Evolutionary conservation across 2,888 invertebrate genomes (phyloP).

Genomic region (Macaria liturata): DNA sequence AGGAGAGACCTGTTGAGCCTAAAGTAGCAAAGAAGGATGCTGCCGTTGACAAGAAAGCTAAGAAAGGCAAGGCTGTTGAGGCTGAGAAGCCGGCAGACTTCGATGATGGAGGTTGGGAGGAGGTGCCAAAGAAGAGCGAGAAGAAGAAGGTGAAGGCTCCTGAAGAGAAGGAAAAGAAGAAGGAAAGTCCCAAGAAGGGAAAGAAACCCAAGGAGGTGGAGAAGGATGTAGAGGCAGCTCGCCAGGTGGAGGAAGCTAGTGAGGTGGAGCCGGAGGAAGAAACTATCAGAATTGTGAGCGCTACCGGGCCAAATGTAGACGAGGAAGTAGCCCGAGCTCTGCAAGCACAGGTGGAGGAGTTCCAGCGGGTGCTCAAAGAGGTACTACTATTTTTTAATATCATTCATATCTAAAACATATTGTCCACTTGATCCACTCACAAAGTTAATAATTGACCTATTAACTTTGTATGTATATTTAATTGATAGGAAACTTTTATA

Average conservation of each 20-base stretch:
- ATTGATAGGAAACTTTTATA: too few relatives aligned
- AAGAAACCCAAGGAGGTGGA: conserved; percentile 75
- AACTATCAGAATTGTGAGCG: conserved; percentile 71
- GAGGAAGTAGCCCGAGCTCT: conserved; percentile 69
- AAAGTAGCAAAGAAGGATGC: conserved; percentile 73
- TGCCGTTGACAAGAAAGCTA: conserved; percentile 79
- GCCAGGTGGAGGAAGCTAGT: conserved; percentile 47
- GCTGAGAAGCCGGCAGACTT: conserved; percentile 88
- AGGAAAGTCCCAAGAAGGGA: conserved; percentile 78
- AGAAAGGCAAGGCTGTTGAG: conserved; percentile 81
- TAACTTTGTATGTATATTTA: too few relatives aligned
- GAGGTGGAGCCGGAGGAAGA: conserved; percentile 62
- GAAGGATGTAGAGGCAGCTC: conserved; percentile 59
- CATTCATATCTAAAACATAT: too few relatives aligned
- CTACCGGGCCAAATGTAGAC: conserved; percentile 67
- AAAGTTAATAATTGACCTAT: too few relatives aligned
- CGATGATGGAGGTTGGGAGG: conserved; percentile 90
- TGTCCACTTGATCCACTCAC: too few relatives aligned
- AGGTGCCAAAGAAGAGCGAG: conserved; percentile 87
- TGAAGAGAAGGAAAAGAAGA: conserved; percentile 76
- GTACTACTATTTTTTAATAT: conserved; percentile 39
- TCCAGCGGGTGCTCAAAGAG: conserved; percentile 76
- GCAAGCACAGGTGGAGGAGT: conserved; percentile 76
- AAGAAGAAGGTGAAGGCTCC: conserved; percentile 87
- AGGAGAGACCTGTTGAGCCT: conserved; percentile 61